Percentiles rank a stretch among this genome's conserved stretches.
Conservation (phyloP, 2,797 vertebrate species). For the Mus minutoides region DNA sequence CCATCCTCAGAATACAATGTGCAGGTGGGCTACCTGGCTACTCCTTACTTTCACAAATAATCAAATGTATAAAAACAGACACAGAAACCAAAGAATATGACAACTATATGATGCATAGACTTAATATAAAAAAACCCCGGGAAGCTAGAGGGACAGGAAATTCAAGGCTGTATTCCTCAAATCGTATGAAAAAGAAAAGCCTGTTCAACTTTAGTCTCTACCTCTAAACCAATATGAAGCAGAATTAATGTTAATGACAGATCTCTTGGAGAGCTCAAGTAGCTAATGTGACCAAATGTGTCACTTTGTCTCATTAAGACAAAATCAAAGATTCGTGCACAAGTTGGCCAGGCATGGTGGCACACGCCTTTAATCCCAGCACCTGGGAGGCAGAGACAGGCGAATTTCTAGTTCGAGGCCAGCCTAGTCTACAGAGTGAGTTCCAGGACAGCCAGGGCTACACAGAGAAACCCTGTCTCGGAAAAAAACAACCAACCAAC, state of each 20-base stretch:
- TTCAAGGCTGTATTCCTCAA: constrained; percentile 1
- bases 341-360: background rate
- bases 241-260: background rate
- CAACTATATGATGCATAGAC: background rate
- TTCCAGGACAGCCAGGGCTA: too few species aligned
- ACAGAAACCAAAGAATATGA: constrained; percentile 41
- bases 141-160: background rate
- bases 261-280: background rate
- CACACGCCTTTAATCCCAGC: too few species aligned
- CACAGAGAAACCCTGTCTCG: too few species aligned
- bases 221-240: background rate
- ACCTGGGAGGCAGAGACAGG: too few species aligned
- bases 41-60: background rate
- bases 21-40: background rate
- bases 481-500: too few species aligned
- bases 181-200: background rate
- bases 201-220: background rate
- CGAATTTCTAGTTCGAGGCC: too few species aligned
- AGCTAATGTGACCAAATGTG: background rate
- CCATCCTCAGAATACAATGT: constrained; percentile 35
- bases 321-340: constrained; percentile 15
- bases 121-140: background rate
- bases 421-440: too few species aligned
- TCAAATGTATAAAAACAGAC: constrained; percentile 51
- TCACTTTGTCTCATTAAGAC: constrained; percentile 5